These are phyloP conservation scores for Micrasema minimum DNA, from an alignment of 1,140 invertebrate genomes.

Conservation along the genomic window DNA sequence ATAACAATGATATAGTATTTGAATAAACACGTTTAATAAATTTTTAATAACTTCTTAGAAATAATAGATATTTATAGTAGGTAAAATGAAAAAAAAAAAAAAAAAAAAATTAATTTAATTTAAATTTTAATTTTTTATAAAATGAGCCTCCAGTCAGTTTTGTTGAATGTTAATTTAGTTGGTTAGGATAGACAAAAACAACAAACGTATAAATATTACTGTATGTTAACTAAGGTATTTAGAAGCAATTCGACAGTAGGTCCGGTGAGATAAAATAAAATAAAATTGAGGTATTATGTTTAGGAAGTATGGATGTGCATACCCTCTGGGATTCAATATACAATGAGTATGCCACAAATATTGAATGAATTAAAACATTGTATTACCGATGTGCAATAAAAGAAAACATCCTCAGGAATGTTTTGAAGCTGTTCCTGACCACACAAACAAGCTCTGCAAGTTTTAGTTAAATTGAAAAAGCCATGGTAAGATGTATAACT, in stretches of 20 bases:
- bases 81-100: not conserved
- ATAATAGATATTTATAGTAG: not conserved
- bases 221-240: no score
- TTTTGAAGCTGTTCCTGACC: constrained; percentile 31
- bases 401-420: constrained; percentile 41
- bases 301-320: no score
- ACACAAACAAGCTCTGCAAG: constrained; percentile 45
- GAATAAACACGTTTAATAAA: not conserved
- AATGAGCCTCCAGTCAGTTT: not conserved
- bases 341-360: no score
- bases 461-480: constrained; percentile 42
- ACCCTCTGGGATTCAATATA: no score
- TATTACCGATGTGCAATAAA: constrained; percentile 43
- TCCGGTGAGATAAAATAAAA: no score
- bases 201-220: no score
- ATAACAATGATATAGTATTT: not conserved
- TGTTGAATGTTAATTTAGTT: no score
- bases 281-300: no score
- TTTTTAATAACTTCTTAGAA: not conserved
- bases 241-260: no score
- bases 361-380: no score
- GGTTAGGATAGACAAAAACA: no score
- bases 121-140: not conserved
- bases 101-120: not conserved
- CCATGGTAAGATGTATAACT: constrained; percentile 35